Evolutionary conservation across 2,113 vertebrate species (phyloP).

Genomic region (Phylloscopus whistleri): DNA sequence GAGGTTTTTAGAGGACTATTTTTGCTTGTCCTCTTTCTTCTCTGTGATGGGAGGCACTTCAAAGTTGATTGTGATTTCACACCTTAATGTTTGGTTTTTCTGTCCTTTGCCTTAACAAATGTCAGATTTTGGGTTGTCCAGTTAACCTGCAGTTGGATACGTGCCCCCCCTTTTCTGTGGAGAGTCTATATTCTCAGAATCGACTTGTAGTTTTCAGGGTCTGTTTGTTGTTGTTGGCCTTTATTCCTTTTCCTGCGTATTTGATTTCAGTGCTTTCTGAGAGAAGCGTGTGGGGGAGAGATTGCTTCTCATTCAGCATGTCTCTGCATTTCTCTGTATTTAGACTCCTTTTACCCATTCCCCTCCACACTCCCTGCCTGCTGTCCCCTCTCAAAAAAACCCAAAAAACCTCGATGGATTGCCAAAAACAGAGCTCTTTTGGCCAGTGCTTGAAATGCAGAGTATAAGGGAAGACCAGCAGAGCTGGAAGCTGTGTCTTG

Average conservation of each 20-base stretch:
- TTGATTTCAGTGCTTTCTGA: slow-evolving; percentile 8
- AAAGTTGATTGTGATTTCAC: not conserved
- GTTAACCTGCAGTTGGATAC: not conserved
- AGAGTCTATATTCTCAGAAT: not conserved
- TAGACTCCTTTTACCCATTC: not conserved
- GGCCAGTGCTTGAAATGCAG: not conserved
- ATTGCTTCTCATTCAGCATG: not conserved
- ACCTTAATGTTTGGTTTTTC: not conserved
- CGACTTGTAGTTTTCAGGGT: not conserved
- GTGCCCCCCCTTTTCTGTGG: not conserved
- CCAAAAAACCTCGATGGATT: not conserved
- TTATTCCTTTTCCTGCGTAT: not conserved
- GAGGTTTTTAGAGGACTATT: not conserved
- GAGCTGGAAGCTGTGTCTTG: not conserved
- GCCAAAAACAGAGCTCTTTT: not conserved
- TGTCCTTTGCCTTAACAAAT: not conserved
- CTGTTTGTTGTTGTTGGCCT: slow-evolving; percentile 32
- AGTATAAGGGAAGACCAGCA: not conserved
- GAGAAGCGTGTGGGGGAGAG: not conserved
- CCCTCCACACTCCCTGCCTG: too few relatives aligned
- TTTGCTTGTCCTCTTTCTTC: not conserved
- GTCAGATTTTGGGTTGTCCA: not conserved
- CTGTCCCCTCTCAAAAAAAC: not conserved
- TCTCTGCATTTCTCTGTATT: not conserved
- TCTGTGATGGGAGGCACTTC: not conserved